Conservation (phyloP, 2,113 vertebrate genomes). For the Psephotus haematonotus region DNA sequence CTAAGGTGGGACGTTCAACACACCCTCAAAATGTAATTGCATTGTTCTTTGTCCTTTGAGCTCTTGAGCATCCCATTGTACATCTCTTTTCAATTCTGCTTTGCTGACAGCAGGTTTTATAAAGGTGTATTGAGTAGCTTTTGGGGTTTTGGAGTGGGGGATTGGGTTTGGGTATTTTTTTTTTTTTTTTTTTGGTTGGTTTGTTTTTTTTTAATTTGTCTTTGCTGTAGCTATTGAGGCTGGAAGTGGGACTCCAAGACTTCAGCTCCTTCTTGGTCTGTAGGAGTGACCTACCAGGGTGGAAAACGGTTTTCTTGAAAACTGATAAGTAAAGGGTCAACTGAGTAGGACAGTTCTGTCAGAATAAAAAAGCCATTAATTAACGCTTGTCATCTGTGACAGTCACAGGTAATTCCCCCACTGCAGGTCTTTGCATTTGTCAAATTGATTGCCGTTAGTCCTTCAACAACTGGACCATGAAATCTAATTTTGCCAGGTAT, state of each 20-base stretch:
- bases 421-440: not conserved
- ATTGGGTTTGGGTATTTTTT: no score
- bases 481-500: slow-evolving; percentile 1
- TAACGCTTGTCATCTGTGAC: not conserved
- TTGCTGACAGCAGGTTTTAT: not conserved
- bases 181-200: not conserved
- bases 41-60: not conserved
- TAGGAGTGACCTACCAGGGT: not conserved
- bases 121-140: not conserved
- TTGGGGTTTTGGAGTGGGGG: not conserved
- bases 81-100: not conserved
- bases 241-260: not conserved
- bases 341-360: not conserved
- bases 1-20: not conserved
- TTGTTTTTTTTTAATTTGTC: not conserved
- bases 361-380: slow-evolving; percentile 10
- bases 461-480: not conserved
- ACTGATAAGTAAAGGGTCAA: not conserved
- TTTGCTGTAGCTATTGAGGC: rapidly evolving
- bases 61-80: not conserved
- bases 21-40: not conserved
- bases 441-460: not conserved
- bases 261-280: not conserved
- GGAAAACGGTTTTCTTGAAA: not conserved
- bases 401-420: slow-evolving; percentile 16